A percentile compares a stretch with the other conserved stretches of the same genome.
These are phyloP conservation scores for Plecotus auritus DNA, from an alignment of 2,113 vertebrate genomes.

Conservation along the genomic window DNA sequence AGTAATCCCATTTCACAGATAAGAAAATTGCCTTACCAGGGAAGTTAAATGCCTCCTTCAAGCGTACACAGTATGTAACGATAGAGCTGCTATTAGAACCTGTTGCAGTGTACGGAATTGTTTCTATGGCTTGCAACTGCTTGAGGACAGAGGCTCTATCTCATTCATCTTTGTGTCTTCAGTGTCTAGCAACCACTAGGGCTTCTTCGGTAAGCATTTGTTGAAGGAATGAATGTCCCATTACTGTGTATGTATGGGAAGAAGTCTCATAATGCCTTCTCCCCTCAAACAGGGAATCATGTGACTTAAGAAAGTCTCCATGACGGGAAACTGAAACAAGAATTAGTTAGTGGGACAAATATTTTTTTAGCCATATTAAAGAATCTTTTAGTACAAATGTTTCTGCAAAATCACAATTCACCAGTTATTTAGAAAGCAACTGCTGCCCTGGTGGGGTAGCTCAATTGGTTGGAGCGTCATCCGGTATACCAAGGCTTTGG, in stretches of 20 bases:
- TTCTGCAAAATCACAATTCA: background rate
- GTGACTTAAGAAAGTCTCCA: background rate
- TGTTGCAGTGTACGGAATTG: background rate
- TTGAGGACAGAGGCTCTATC: background rate
- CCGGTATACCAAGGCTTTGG: background rate
- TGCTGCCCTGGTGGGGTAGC: background rate
- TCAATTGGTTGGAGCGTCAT: background rate
- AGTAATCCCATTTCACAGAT: background rate
- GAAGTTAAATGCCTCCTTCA: background rate
- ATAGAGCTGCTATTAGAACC: background rate
- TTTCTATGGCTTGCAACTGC: background rate
- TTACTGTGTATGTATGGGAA: background rate
- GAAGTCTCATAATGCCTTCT: background rate
- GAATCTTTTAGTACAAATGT: background rate
- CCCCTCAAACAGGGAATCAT: background rate
- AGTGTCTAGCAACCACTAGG: background rate
- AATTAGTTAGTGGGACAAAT: background rate
- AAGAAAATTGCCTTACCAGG: background rate
- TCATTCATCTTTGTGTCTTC: background rate
- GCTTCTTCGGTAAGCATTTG: background rate
- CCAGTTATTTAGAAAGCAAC: constrained; percentile 25
- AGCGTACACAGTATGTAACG: background rate
- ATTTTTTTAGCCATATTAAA: constrained; percentile 41
- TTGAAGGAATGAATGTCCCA: background rate
- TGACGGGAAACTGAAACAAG: background rate